phyloP scores from a whole-genome alignment of 1,140 invertebrate species.

The Teleogryllus occipitalis region DNA sequence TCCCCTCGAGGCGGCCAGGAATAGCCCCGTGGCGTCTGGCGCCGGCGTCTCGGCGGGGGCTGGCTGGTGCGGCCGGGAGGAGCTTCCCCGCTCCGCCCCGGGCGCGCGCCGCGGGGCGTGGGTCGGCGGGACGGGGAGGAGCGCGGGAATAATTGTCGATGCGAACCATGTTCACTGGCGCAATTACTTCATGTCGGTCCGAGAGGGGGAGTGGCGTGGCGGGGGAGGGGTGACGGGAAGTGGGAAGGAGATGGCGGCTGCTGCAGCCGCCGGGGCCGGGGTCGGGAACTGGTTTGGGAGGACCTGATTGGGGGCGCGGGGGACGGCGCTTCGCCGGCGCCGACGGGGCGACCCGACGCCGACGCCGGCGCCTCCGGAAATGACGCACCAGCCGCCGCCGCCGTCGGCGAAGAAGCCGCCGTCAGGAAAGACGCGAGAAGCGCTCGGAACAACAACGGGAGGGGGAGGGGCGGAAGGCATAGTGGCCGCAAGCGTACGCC shows the following conservation, averaged over 20 bases:
- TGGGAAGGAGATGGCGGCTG: conserved; percentile 17
- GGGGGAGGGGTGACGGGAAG: conserved; percentile 24
- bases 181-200: conserved; percentile 25
- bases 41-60: background rate
- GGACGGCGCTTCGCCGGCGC: background rate
- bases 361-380: background rate
- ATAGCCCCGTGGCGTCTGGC: background rate
- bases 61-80: conserved; percentile 18
- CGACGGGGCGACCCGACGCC: background rate
- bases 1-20: background rate
- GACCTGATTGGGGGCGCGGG: background rate
- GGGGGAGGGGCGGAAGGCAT: too few relatives aligned
- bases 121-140: too few relatives aligned
- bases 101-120: too few relatives aligned
- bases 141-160: too few relatives aligned
- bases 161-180: too few relatives aligned
- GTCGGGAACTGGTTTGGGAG: background rate
- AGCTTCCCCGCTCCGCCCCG: background rate
- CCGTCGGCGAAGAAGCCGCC: background rate
- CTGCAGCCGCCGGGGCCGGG: conserved; percentile 33
- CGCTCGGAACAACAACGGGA: too few relatives aligned
- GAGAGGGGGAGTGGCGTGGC: conserved; percentile 26
- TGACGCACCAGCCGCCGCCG: background rate
- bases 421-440: too few relatives aligned
- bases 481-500: too few relatives aligned